Conservation (phyloP, 1,140 invertebrate genomes). For the Brachionus manjavacas region DNA sequence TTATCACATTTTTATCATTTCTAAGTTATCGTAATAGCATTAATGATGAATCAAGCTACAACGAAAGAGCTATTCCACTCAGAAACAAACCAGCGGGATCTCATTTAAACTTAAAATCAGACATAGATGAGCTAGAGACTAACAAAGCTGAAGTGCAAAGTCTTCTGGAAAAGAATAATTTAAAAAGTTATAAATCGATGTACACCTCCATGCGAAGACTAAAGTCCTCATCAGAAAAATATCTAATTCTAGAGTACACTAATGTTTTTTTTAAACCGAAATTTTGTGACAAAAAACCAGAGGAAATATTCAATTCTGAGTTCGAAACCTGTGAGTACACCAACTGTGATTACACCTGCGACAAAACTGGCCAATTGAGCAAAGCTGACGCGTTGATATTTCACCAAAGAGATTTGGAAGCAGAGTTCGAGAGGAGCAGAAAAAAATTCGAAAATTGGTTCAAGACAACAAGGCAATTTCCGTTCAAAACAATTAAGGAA, state of each 20-base stretch:
- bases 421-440: background rate
- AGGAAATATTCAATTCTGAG: constrained; percentile 30
- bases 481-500: background rate
- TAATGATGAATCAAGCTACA: background rate
- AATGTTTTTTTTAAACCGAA: constrained; percentile 11
- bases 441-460: constrained; percentile 3
- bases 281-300: background rate
- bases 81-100: background rate
- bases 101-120: background rate
- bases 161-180: background rate
- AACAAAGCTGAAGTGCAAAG: background rate
- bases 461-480: background rate
- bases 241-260: constrained; percentile 37
- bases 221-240: background rate
- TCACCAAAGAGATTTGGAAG: constrained; percentile 33
- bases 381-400: constrained; percentile 13
- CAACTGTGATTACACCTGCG: constrained; percentile 38
- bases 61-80: background rate
- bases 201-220: background rate
- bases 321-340: background rate
- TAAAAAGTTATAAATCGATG: background rate
- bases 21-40: background rate
- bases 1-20: background rate
- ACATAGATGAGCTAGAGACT: background rate
- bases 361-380: background rate